Evolutionary conservation across 1,140 invertebrate species (phyloP).

Genomic region (Drosophila melanica): DNA sequence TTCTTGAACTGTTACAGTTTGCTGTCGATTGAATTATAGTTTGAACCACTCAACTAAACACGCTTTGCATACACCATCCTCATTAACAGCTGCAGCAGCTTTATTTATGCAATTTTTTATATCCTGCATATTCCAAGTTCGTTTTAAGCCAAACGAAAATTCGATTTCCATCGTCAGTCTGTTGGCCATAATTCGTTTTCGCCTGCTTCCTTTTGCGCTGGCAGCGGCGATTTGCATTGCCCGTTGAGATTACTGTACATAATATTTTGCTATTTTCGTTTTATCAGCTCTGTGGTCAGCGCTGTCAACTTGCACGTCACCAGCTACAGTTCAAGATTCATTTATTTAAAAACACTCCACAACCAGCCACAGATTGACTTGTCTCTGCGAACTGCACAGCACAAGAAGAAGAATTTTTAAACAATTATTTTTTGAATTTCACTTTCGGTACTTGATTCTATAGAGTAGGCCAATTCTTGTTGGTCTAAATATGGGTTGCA

Average conservation of each 20-base stretch:
- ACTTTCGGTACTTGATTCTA: too few species aligned
- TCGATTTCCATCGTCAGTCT: constrained; percentile 43
- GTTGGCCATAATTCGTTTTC: constrained; percentile 65
- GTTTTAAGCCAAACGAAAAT: constrained; percentile 36
- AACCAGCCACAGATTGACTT: constrained; percentile 35
- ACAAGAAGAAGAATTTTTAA: not conserved
- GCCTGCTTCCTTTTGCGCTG: constrained; percentile 48
- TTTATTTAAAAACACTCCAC: constrained; percentile 56
- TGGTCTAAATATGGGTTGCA: too few species aligned
- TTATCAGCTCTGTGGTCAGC: constrained; percentile 27
- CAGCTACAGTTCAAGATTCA: constrained; percentile 50
- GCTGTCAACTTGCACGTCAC: constrained; percentile 49
- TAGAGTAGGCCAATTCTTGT: too few species aligned
- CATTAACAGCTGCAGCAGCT: not conserved
- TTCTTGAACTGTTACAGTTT: too few species aligned
- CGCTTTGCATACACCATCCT: not conserved
- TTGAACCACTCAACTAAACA: not conserved
- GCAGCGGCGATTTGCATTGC: constrained; percentile 63
- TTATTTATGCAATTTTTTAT: not conserved
- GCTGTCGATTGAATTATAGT: too few species aligned
- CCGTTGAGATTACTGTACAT: constrained; percentile 64
- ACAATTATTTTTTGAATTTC: too few species aligned
- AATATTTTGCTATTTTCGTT: constrained; percentile 49
- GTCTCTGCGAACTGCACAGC: constrained; percentile 42
- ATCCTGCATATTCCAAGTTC: not conserved